Evolutionary conservation across 2,888 invertebrate genomes (phyloP).

Genomic region (Dendrolimus houi): DNA sequence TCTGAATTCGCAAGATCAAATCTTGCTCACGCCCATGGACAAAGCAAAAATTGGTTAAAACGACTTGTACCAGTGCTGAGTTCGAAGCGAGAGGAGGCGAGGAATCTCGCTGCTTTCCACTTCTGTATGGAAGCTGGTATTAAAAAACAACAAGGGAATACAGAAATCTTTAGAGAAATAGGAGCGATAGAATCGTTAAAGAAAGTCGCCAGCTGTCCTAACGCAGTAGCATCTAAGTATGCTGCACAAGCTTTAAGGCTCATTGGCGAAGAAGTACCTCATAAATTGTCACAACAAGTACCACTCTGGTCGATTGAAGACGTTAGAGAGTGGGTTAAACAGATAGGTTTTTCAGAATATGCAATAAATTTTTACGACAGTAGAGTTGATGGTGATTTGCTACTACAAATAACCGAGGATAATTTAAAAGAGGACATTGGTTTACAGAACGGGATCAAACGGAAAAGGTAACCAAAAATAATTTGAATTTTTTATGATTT

Average conservation of each 20-base stretch:
- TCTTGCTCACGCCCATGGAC: conserved; percentile 95
- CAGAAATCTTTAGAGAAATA: conserved; percentile 94
- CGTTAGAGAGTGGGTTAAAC: conserved; percentile 98
- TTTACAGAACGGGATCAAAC: conserved; percentile 93
- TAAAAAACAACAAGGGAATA: conserved; percentile 94
- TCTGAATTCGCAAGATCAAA: conserved; percentile 95
- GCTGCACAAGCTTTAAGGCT: conserved; percentile 94
- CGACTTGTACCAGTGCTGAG: conserved; percentile 94
- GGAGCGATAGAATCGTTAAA: conserved; percentile 97
- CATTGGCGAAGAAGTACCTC: conserved; percentile 97
- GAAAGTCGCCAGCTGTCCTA: conserved; percentile 97
- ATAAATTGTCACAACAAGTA: conserved; percentile 98
- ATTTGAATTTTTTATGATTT: not conserved
- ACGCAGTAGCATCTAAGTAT: conserved; percentile 97
- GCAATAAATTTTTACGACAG: conserved; percentile 90
- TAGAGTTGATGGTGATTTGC: conserved; percentile 96
- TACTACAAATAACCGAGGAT: conserved; percentile 93
- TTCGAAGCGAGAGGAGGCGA: conserved; percentile 96
- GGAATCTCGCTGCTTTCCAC: conserved; percentile 98
- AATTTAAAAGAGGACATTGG: conserved; percentile 96
- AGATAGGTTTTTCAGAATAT: conserved; percentile 94
- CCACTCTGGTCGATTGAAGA: conserved; percentile 98
- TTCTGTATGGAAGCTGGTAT: conserved; percentile 99
- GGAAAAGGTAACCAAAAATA: conserved; percentile 80
- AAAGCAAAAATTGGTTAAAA: conserved; percentile 96